phyloP scores from a whole-genome alignment of 2,888 invertebrate genomes.

The Esperia sulphurella region DNA sequence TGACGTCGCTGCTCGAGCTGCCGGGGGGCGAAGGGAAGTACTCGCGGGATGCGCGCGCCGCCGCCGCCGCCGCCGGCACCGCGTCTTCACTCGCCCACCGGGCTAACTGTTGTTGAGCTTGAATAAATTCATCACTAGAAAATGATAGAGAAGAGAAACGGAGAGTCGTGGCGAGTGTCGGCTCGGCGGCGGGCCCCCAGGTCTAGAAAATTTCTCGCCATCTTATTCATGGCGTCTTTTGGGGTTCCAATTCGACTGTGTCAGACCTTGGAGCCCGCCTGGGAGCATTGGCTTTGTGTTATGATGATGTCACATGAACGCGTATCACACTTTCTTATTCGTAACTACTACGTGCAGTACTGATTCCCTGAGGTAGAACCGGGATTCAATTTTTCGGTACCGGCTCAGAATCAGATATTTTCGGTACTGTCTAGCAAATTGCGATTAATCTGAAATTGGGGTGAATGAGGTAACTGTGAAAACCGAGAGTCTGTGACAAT shows the following conservation, averaged over 20 bases:
- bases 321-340: too few species aligned
- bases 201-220: not conserved
- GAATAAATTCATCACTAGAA: conserved; percentile 98
- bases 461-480: too few species aligned
- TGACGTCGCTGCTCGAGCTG: conserved; percentile 64
- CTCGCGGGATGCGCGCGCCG: conserved; percentile 72
- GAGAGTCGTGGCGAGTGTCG: conserved; percentile 54
- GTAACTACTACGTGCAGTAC: too few species aligned
- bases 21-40: conserved; percentile 40
- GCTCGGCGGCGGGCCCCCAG: conserved; percentile 26
- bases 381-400: too few species aligned
- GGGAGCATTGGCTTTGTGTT: conserved; percentile 16
- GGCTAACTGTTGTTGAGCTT: conserved; percentile 97
- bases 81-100: conserved; percentile 96
- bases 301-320: not conserved
- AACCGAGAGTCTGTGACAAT: too few species aligned
- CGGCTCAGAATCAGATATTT: too few species aligned
- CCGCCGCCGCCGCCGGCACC: conserved; percentile 77
- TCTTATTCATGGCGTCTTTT: too few species aligned
- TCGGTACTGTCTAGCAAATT: too few species aligned
- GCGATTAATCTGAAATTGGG: too few species aligned
- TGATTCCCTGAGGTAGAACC: too few species aligned
- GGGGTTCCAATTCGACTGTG: not conserved
- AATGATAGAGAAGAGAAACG: conserved; percentile 90
- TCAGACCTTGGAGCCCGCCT: conserved; percentile 27